Percentiles rank a stretch among this genome's conserved stretches.
These are phyloP conservation scores for Chromoteleia sp. DNA, from an alignment of 2,888 invertebrate species.

Conservation along the genomic window DNA sequence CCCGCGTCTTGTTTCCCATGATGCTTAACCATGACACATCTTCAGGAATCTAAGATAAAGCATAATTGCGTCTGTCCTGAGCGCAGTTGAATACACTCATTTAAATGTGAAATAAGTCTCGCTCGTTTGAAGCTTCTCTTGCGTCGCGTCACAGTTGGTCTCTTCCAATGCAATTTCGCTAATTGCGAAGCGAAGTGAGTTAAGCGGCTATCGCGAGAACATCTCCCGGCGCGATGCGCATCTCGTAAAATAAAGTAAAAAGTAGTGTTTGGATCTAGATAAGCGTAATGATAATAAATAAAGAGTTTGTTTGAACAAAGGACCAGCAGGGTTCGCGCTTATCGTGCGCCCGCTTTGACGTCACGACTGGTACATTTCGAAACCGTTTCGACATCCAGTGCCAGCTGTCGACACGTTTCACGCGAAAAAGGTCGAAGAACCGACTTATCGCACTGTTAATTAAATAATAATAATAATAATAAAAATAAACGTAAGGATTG, in stretches of 20 bases:
- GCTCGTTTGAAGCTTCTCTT: constrained; percentile 46
- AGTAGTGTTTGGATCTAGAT: constrained; percentile 46
- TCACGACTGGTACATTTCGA: constrained; percentile 57
- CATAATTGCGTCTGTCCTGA: constrained; percentile 43
- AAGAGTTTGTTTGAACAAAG: constrained; percentile 40
- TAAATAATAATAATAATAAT: too few relatives aligned
- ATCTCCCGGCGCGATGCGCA: constrained; percentile 35
- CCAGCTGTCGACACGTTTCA: constrained; percentile 39
- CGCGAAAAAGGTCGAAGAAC: constrained; percentile 57
- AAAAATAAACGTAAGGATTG: too few relatives aligned
- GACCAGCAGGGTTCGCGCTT: constrained; percentile 39
- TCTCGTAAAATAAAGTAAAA: constrained; percentile 44
- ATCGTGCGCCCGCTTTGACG: constrained; percentile 53
- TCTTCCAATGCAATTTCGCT: constrained; percentile 54
- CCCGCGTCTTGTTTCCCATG: constrained; percentile 34
- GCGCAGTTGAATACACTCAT: constrained; percentile 50
- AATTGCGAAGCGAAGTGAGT: constrained; percentile 47
- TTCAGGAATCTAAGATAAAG: constrained; percentile 45
- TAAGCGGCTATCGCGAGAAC: constrained; percentile 45
- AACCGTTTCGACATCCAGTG: constrained; percentile 53
- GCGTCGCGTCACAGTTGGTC: constrained; percentile 50
- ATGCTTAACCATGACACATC: constrained; percentile 52
- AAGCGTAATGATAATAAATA: constrained; percentile 51
- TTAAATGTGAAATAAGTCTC: constrained; percentile 51
- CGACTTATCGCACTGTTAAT: constrained; percentile 15